Evolutionary conservation across 2,888 invertebrate species (phyloP), one percentile per base, ranked within the genome.

Genomic region (Eristalis arbustorum): DNA sequence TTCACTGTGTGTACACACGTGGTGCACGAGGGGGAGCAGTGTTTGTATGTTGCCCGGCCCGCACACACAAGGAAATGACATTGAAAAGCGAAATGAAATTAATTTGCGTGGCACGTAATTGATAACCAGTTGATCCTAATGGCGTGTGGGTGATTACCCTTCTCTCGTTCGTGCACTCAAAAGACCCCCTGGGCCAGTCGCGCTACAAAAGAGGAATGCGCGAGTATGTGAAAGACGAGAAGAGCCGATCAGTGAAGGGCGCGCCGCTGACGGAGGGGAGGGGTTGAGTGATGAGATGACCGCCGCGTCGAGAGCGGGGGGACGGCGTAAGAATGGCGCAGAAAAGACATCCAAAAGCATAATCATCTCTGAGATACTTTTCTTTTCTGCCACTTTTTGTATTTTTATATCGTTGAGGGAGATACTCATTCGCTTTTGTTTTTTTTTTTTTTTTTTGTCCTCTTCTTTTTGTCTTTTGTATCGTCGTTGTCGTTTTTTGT

Each of bases 101-200:
- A 78, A 83, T 75, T 87, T 82, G 82, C 78, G 87, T 71, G 83
- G 78, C 87, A 83, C 78, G 78, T 83, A 83, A 87, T 83, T 83
- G 87, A 87, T 87, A 87, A 79, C 78, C 82, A 83, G 78, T 87
- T 87, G 75, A 87, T 87, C 83, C 78, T 87, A 83, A 83, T 87
- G 82, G 82, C 83, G 71, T 87, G 87, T 83, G 87, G 87, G 87
- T 87, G 87, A 87, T 83, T 87, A 83, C 77, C 85, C 82, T 85
- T 74, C 82, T 77, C 80, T 80, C 66, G 63, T 49, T 80, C 72
- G 63, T 64, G 66, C 56, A 75, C 37, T 71, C 57, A 49, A 73
- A 77, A 74, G 71, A 57, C 62, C 73, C 76, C 67, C 67, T 78
- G 63, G 75, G 63, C 74, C 64, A 63, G 68, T 23, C 37, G 34